Evolutionary conservation across 2,888 invertebrate species (phyloP), one percentile per base, ranked within the genome.

Genomic region (Calameuta idolon): DNA sequence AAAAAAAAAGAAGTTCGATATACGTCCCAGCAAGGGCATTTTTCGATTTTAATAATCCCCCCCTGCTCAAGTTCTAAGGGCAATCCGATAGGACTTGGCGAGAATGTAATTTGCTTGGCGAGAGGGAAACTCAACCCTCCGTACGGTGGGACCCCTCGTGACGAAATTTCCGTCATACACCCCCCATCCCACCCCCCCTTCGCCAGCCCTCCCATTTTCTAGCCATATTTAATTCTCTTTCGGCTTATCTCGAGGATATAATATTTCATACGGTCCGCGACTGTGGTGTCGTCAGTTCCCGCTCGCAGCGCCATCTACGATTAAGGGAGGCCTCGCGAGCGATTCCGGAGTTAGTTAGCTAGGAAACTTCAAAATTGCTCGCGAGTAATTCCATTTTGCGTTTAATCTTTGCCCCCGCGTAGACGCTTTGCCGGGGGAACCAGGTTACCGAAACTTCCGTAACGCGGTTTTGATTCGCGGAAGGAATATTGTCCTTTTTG

Each of bases 11-110:
- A 40, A 15, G 15, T 40, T 2, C 40, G 40, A 40, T 40, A 5
- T 15, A 40, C 40, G 40, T 40, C 40, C 15, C 40, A 15, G 40
- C 40, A 15, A 15, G 40, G 40, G 15, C 15, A 15, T 69, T n/a
- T 34, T 74, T 74, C 33, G 74, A 80, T 81, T 75, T 73, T 73
- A 76, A 82, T 77, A 80, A 80, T 81, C 77, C 12, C 75, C 77
- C 12, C 75, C 78, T 76, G 69, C 40, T 71, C 69, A 30, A 31
- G 78, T 74, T 73, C 55, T 75, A 78, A 81, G 80, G 81, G 83
- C 85, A 83, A 85, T 83, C 82, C 82, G 81, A 80, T 82, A 84
- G 74, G 81, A 79, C 80, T 80, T 77, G 80, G 68, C 74, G 79
- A 76, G 79, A 85, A 82, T 82, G 79, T 81, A 83, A 85, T 83